A percentile compares a stretch with the other conserved stretches of the same genome.
phyloP scores from a whole-genome alignment of 2,888 invertebrate species.

The Eristalis arbustorum region DNA sequence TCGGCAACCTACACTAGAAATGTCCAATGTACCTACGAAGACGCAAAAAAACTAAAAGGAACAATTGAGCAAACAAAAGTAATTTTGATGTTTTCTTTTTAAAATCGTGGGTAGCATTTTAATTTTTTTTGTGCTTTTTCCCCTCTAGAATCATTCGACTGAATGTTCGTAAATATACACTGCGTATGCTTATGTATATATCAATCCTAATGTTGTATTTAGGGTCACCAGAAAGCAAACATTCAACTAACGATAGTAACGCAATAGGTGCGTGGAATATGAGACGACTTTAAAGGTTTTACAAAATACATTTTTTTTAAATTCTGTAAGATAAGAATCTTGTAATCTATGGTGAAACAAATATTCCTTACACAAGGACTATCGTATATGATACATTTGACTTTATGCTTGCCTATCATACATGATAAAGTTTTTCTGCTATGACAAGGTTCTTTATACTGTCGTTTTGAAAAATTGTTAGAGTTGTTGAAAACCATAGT shows the following conservation, averaged over 20 bases:
- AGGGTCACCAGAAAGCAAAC: conserved; percentile 52
- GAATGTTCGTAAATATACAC: not conserved
- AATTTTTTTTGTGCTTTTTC: conserved; percentile 20
- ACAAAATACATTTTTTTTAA: too few relatives aligned
- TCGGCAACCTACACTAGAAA: conserved; percentile 31
- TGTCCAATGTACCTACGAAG: conserved; percentile 43
- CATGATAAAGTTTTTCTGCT: not conserved
- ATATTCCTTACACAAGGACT: too few relatives aligned
- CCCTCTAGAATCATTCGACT: not conserved
- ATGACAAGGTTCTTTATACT: conserved; percentile 18
- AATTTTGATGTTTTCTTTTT: conserved; percentile 75
- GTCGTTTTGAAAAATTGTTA: not conserved
- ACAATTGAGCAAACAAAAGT: conserved; percentile 73
- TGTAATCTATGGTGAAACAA: too few relatives aligned
- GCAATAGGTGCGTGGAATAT: conserved; percentile 44
- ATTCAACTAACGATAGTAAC: conserved; percentile 27
- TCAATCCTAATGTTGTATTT: too few relatives aligned
- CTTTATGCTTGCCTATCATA: too few relatives aligned
- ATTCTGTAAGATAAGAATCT: too few relatives aligned
- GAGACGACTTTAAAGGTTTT: conserved; percentile 30
- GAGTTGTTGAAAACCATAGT: too few relatives aligned
- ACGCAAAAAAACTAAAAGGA: conserved; percentile 64
- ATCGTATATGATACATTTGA: too few relatives aligned
- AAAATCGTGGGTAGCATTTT: conserved; percentile 64
- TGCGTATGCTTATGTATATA: too few relatives aligned